Conservation (phyloP, 2,888 invertebrate genomes). For the Melanostoma mellinum region DNA sequence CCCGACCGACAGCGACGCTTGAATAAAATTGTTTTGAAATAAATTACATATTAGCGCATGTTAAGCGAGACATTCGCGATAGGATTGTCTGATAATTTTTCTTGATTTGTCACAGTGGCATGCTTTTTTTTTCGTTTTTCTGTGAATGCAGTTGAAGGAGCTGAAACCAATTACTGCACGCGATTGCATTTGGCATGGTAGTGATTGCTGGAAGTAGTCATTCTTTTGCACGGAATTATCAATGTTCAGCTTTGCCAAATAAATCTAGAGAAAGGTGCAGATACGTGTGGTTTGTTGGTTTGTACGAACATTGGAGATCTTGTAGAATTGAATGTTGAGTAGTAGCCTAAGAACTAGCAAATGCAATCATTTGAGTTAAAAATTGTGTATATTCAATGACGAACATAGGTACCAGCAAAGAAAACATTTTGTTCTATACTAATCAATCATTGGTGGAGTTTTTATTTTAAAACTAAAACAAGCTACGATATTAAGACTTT, state of each 20-base stretch:
- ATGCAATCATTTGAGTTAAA: too few species aligned
- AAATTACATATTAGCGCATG: conserved; percentile 70
- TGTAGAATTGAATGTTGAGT: too few species aligned
- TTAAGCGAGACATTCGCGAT: conserved; percentile 62
- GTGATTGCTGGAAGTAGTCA: conserved; percentile 10
- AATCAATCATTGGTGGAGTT: too few species aligned
- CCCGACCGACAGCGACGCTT: background rate
- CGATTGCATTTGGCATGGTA: conserved; percentile 52
- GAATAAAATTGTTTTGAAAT: conserved; percentile 69
- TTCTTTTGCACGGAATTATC: conserved; percentile 25
- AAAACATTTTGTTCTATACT: too few species aligned
- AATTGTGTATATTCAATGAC: too few species aligned
- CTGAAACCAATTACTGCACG: conserved; percentile 61
- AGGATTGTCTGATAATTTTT: conserved; percentile 64
- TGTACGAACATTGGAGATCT: too few species aligned
- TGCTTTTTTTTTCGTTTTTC: conserved; percentile 1
- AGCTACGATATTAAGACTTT: background rate
- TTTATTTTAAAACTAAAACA: background rate
- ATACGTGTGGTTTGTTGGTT: too few species aligned
- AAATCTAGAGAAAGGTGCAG: background rate
- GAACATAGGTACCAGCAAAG: too few species aligned
- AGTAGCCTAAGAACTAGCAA: too few species aligned
- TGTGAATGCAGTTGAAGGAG: conserved; percentile 29
- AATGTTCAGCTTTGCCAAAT: conserved; percentile 4
- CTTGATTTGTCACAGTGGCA: conserved; percentile 58